phyloP scores from a whole-genome alignment of 2,797 vertebrate genomes.

The Schizopygopsis malacanthus region DNA sequence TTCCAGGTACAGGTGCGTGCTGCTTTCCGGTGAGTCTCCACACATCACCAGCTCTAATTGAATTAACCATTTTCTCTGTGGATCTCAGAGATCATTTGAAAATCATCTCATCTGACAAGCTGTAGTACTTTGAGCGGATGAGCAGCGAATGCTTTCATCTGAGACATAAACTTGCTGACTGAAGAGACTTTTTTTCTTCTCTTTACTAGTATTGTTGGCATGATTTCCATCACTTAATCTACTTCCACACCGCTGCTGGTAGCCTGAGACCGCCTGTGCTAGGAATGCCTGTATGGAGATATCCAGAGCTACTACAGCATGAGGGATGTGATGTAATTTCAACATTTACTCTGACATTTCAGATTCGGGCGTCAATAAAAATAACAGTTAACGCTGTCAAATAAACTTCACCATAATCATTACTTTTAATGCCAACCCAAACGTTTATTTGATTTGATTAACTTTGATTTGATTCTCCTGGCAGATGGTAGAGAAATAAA shows the following conservation, averaged over 20 bases:
- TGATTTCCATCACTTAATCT: conserved; percentile 1
- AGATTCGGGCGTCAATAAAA: not conserved
- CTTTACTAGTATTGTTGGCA: not conserved
- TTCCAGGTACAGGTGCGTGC: not conserved
- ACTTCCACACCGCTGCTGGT: not conserved
- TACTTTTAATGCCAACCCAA: not conserved
- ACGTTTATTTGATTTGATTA: conserved; percentile 19
- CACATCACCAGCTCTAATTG: conserved; percentile 5
- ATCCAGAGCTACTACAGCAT: not conserved
- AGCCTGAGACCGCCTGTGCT: not conserved
- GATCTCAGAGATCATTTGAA: conserved; percentile 21
- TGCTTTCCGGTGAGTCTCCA: not conserved
- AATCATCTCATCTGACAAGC: conserved; percentile 3
- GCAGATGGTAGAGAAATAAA: conserved; percentile 13
- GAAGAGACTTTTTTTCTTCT: not conserved
- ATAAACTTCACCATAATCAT: not conserved
- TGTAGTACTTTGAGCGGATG: not conserved
- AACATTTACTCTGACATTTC: not conserved
- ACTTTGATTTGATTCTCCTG: conserved; percentile 6
- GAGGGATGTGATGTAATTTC: not conserved
- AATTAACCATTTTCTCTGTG: not conserved
- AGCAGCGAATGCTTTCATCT: not conserved
- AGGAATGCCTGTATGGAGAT: not conserved
- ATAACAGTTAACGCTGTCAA: not conserved
- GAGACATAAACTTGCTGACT: not conserved